phyloP scores from a whole-genome alignment of 2,797 vertebrate species.

The Discoglossus pictus region DNA sequence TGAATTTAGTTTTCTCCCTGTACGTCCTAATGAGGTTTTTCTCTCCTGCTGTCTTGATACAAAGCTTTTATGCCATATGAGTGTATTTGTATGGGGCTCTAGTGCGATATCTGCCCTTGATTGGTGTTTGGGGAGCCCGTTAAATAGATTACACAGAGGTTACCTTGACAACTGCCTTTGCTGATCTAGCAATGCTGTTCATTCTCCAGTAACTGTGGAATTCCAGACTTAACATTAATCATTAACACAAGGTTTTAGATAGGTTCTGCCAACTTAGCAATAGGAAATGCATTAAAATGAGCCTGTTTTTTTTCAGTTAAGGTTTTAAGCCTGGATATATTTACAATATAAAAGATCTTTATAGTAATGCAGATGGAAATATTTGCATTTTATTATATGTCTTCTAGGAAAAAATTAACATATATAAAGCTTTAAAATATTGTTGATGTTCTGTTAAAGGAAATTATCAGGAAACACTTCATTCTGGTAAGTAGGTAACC shows the following conservation, averaged over 20 bases:
- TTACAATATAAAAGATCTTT: slow-evolving; percentile 63
- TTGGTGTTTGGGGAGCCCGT: slow-evolving; percentile 84
- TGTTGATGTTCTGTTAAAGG: too few species aligned
- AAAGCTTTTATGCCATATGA: slow-evolving; percentile 78
- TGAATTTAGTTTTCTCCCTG: slow-evolving; percentile 66
- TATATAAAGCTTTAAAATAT: too few species aligned
- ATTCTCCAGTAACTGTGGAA: slow-evolving; percentile 80
- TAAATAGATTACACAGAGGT: slow-evolving; percentile 91
- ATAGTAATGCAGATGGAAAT: slow-evolving; percentile 61
- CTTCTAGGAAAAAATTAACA: slow-evolving; percentile 34
- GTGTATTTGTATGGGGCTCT: slow-evolving; percentile 77
- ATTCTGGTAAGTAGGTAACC: too few species aligned
- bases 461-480: too few species aligned
- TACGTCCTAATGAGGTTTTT: slow-evolving; percentile 78
- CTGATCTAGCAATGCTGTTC: slow-evolving; percentile 85
- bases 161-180: slow-evolving; percentile 93
- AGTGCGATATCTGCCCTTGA: slow-evolving; percentile 85
- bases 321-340: slow-evolving; percentile 61
- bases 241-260: slow-evolving; percentile 83
- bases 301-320: slow-evolving; percentile 60
- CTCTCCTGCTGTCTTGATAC: slow-evolving; percentile 79
- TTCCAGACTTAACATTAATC: slow-evolving; percentile 86
- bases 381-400: slow-evolving; percentile 32
- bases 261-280: slow-evolving; percentile 72
- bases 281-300: slow-evolving; percentile 71